Conservation (phyloP, 1,140 invertebrate species). For the Tyrophagus putrescentiae region DNA sequence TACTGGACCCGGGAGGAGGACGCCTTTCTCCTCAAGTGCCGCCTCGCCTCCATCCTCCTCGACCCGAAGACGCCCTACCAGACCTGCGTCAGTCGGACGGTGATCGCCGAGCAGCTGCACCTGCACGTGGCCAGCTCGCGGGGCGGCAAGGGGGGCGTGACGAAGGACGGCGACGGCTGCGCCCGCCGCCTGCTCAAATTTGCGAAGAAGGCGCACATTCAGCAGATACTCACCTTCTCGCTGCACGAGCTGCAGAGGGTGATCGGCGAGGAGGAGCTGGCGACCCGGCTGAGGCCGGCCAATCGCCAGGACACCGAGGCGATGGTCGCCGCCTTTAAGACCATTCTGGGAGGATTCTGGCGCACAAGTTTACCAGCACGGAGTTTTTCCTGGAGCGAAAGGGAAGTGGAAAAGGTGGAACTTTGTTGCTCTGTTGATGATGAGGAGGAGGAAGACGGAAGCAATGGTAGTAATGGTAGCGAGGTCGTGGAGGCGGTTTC, state of each 20-base stretch:
- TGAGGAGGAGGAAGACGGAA: no score
- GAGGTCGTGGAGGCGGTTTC: no score
- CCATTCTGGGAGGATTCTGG: background rate
- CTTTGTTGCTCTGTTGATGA: no score
- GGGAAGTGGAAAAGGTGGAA: no score
- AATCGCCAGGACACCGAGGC: background rate
- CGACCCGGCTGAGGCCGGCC: background rate
- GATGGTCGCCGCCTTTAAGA: background rate
- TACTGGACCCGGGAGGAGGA: constrained; percentile 32
- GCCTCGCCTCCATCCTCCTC: constrained; percentile 48
- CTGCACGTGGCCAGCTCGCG: constrained; percentile 36
- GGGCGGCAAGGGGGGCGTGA: constrained; percentile 40
- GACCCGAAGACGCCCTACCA: constrained; percentile 40
- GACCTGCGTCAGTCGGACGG: constrained; percentile 35
- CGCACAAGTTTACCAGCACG: constrained; percentile 1
- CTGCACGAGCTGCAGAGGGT: background rate
- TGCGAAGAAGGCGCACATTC: background rate
- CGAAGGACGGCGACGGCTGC: background rate
- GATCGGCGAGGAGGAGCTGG: no score
- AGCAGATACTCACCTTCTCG: background rate
- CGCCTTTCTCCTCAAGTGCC: constrained; percentile 44
- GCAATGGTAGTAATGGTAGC: no score
- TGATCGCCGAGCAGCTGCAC: constrained; percentile 48
- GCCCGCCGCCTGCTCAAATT: background rate
- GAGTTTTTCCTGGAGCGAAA: constrained; percentile 8